Evolutionary conservation across 2,888 invertebrate genomes (phyloP).

Genomic region (Orthosia incerta): DNA sequence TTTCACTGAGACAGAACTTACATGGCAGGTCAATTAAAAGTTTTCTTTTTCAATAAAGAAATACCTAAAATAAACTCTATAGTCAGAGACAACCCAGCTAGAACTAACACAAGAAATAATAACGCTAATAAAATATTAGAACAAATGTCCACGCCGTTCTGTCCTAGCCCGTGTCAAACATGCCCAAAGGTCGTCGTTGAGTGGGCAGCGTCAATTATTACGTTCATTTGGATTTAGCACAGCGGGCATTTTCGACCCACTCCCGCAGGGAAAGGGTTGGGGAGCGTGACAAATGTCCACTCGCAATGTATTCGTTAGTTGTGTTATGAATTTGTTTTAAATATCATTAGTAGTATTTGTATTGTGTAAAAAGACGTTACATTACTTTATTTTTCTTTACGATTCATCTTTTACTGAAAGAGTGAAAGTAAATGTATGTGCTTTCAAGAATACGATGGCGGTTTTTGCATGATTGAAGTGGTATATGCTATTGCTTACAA

Average conservation of each 20-base stretch:
- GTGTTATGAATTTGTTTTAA: slow-evolving; percentile 77
- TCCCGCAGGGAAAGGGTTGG: slow-evolving; percentile 81
- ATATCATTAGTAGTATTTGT: slow-evolving; percentile 36
- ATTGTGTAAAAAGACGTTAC: neutral
- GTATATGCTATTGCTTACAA: slow-evolving; percentile 13
- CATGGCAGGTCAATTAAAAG: no score
- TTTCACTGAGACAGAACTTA: no score
- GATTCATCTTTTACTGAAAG: neutral
- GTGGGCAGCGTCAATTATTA: slow-evolving; percentile 87
- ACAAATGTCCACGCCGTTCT: slow-evolving; percentile 68
- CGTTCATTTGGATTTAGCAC: slow-evolving; percentile 90
- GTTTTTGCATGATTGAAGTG: slow-evolving; percentile 35
- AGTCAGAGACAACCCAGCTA: neutral
- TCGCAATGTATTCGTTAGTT: slow-evolving; percentile 80
- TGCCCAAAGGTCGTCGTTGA: slow-evolving; percentile 74
- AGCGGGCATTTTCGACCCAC: slow-evolving; percentile 79
- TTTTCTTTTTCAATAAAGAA: neutral
- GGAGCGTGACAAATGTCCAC: slow-evolving; percentile 81
- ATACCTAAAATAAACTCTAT: neutral
- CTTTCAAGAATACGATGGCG: neutral
- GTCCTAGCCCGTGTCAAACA: slow-evolving; percentile 65
- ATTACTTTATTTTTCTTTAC: neutral
- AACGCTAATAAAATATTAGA: slow-evolving; percentile 18
- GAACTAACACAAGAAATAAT: neutral
- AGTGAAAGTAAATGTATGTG: slow-evolving; percentile 14